Evolutionary conservation across 2,888 invertebrate genomes (phyloP).

Genomic region (Spodoptera exigua): DNA sequence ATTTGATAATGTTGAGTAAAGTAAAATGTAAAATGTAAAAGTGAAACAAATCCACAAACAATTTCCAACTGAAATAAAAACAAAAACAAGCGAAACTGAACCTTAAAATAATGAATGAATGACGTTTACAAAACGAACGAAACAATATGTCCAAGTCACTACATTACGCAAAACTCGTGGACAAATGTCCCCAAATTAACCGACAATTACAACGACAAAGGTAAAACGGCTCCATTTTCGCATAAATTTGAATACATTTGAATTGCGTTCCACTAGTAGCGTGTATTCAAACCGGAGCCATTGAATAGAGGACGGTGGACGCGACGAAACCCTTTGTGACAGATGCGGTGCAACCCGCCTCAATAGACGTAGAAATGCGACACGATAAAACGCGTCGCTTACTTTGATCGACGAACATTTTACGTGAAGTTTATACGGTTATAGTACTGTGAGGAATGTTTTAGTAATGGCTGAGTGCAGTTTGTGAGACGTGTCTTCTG

Average conservation of each 20-base stretch:
- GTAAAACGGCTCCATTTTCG: constrained; percentile 42
- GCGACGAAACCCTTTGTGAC: constrained; percentile 64
- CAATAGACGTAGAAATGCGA: constrained; percentile 60
- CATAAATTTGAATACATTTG: constrained; percentile 49
- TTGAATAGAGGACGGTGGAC: constrained; percentile 41
- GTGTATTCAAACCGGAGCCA: constrained; percentile 37
- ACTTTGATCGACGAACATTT: constrained; percentile 27
- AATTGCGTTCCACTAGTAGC: constrained; percentile 39
- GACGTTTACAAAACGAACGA: constrained; percentile 18
- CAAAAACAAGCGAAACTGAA: too few relatives aligned
- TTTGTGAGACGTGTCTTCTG: not conserved
- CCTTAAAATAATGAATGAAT: constrained; percentile 13
- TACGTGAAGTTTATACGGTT: constrained; percentile 8
- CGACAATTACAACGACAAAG: constrained; percentile 44
- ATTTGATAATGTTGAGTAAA: too few relatives aligned
- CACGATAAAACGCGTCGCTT: constrained; percentile 53
- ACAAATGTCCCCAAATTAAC: constrained; percentile 45
- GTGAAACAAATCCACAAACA: not conserved
- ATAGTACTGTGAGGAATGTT: constrained; percentile 5
- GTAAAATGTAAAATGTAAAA: not conserved
- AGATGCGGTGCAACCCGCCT: constrained; percentile 62
- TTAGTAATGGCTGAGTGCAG: not conserved
- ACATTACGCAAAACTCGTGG: constrained; percentile 14
- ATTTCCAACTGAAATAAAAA: not conserved
- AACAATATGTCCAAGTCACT: constrained; percentile 11